These are phyloP conservation scores for Platycheirus albimanus DNA, from an alignment of 2,888 invertebrate genomes.

Conservation along the genomic window DNA sequence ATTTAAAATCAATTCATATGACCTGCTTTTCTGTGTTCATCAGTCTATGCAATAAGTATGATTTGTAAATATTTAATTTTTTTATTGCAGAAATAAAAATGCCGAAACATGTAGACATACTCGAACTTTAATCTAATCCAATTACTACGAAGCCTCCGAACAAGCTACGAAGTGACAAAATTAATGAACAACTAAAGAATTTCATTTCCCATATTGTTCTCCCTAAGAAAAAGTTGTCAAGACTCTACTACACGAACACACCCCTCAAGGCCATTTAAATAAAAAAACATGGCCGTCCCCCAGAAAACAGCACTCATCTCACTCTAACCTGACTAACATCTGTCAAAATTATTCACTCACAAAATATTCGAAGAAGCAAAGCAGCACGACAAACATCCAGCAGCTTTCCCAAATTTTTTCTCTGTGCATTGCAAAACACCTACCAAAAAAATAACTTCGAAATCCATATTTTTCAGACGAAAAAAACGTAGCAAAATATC, in stretches of 20 bases:
- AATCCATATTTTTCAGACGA: slow-evolving; percentile 51
- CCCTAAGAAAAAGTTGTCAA: background rate
- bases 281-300: slow-evolving; percentile 42
- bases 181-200: too few relatives aligned
- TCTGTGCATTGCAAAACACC: slow-evolving; percentile 57
- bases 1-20: too few relatives aligned
- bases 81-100: too few relatives aligned
- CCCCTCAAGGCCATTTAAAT: slow-evolving; percentile 63
- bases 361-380: slow-evolving; percentile 66
- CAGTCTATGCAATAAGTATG: too few relatives aligned
- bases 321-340: slow-evolving; percentile 57
- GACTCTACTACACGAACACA: background rate
- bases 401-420: slow-evolving; percentile 73
- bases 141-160: too few relatives aligned
- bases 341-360: slow-evolving; percentile 62
- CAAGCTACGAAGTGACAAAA: too few relatives aligned
- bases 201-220: slow-evolving; percentile 8
- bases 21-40: too few relatives aligned
- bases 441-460: slow-evolving; percentile 49
- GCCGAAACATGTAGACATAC: too few relatives aligned
- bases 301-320: slow-evolving; percentile 7
- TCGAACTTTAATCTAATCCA: too few relatives aligned
- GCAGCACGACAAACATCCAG: slow-evolving; percentile 71
- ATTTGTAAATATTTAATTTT: too few relatives aligned
- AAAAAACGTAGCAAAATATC: slow-evolving; percentile 33